Evolutionary conservation across 2,888 invertebrate species (phyloP), one percentile per base, ranked within the genome.

Genomic region (Nomada lathburiana): DNA sequence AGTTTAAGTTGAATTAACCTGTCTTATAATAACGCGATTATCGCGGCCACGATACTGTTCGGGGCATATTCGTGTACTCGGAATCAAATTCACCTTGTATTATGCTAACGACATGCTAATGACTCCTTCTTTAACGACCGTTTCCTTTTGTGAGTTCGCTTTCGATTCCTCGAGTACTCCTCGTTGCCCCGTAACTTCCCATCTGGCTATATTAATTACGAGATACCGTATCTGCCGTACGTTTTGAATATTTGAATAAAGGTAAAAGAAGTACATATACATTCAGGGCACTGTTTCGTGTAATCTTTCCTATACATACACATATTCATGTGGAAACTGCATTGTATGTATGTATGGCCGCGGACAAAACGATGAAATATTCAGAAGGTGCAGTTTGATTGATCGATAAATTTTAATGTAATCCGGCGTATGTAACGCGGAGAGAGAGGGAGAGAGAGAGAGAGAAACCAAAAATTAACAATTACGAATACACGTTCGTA

Each of bases 51-150:
- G 74, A 65, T 81, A 80, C 47, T 59, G 63, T 74, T 50, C 65
- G 44, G 26, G 69, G 68, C 80, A 81, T 80, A 80, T 80, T 80
- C 81, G 81, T 81, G 74, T 81, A 81, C 80, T 65, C 50, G 47
- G 74, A 81, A 80, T 81, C 81, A 81, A 81, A 80, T 81, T 81
- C 81, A 81, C 80, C 80, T 81, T 81, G 81, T 80, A 74, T 81
- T 81, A 81, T 81, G 81, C 73, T 81, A 81, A 81, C 69, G 80
- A 70, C 57, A 81, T 81, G 81, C 81, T 81, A 81, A 81, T 81
- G 72, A 47, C 74, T 60, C 60, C 74, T 80, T 80, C 73, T 80
- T 81, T 80, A 81, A 81, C 81, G 80, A 81, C 81, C 80, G 74
- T 50, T 81, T 81, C 80, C 81, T 81, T 81, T 80, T 18, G 81